These are phyloP conservation scores for Brachyrhaphis roseni DNA, from an alignment of 2,797 vertebrate species.

Conservation along the genomic window DNA sequence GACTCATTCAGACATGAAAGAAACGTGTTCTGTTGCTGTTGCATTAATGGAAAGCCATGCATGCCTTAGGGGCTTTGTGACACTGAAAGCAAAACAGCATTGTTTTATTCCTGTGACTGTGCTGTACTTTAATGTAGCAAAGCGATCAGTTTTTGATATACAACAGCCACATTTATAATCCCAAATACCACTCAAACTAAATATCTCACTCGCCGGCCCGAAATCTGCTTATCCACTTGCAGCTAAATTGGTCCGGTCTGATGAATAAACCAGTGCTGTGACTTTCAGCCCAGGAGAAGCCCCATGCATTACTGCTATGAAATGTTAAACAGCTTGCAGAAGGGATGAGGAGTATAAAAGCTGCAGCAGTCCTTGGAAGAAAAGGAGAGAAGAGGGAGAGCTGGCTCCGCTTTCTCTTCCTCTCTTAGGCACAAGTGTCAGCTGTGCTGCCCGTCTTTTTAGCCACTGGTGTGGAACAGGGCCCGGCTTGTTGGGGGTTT, in stretches of 20 bases:
- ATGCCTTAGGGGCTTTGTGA: neutral
- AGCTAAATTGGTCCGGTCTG: constrained; percentile 55
- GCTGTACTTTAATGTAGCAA: neutral
- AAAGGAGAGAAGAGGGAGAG: constrained; percentile 37
- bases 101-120: neutral
- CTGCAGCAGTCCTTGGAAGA: constrained; percentile 51
- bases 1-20: neutral
- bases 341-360: constrained; percentile 64
- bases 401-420: constrained; percentile 61
- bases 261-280: constrained; percentile 77
- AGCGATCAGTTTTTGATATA: neutral
- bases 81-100: neutral
- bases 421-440: constrained; percentile 73
- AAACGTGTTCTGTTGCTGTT: neutral
- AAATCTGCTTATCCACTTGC: constrained; percentile 45
- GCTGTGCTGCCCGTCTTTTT: constrained; percentile 72
- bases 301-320: constrained; percentile 76
- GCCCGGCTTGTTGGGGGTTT: constrained; percentile 55
- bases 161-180: constrained; percentile 3
- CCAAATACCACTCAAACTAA: constrained; percentile 13
- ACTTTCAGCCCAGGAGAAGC: constrained; percentile 56
- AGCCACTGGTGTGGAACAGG: constrained; percentile 73
- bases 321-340: constrained; percentile 77
- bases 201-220: constrained; percentile 9
- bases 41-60: neutral